Base-by-base conservation (phyloP, 2,888 invertebrate species). In the Acutogordius australiensis region DNA sequence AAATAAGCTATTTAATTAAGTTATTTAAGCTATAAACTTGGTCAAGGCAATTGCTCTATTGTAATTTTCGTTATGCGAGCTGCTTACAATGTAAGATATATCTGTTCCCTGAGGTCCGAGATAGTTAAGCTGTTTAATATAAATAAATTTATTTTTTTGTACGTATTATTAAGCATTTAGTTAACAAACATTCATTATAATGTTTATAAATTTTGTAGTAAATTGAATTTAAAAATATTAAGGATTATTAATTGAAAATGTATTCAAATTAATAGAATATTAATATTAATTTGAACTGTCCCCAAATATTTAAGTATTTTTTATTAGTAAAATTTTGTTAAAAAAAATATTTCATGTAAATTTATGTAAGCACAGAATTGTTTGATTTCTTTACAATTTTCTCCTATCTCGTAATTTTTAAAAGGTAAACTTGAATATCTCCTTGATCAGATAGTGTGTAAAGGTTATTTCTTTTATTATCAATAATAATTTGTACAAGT, bases 391-490 rank as follows among this genome's bases (percentile, higher is more conserved):
- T 37, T 37, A 13, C 44, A 37, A 8, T 13, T 37, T 13, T 37
- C n/a, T 37, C 44, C n/a, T 37, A 37, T 13, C 8, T 37, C n/a
- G n/a, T 13, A 37, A 13, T 37, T 37, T 13, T 37, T n/a, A 37
- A 13, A 37, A 37, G 8, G 8, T n/a, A 37, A 58, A 73, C 73
- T 66, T 73, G 72, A 62, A 77, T 70, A 2, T 72, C 79, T 21
- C 90, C 87, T 66, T 83, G 84, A 68, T 86, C 84, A 60, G 85
- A 84, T 44, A 90, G 74, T 23, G 84, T 80, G 70, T 86, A 97
- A 26, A 97, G 72, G 65, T 91, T 80, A 67, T 86, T 78, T 60
- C 94, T 77, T 21, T 81, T 80, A 68, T 87, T 80, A 68, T 97
- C 97, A 51, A 91, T 77, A 63, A 68, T 68, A 66, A 94, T 83